Evolutionary conservation across 1,140 invertebrate species (phyloP).

Genomic region (Anadara kagoshimensis): DNA sequence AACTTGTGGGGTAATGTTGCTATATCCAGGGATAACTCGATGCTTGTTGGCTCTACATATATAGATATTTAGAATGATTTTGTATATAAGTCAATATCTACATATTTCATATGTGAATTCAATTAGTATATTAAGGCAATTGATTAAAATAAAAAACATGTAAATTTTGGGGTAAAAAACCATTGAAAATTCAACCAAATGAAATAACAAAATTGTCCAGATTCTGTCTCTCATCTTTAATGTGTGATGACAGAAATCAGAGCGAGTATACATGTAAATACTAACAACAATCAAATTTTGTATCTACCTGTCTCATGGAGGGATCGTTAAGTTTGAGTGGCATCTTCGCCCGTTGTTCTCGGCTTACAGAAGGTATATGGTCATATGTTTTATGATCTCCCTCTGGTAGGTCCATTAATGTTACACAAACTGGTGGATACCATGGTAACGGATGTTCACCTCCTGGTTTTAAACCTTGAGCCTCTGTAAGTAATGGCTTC

Average conservation of each 20-base stretch:
- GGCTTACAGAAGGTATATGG: conserved; percentile 70
- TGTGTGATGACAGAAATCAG: neutral
- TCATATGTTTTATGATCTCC: conserved; percentile 65
- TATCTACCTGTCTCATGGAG: conserved; percentile 68
- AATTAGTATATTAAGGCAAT: too few relatives aligned
- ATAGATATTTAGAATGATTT: too few relatives aligned
- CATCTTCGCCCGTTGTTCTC: conserved; percentile 69
- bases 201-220: neutral
- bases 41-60: too few relatives aligned
- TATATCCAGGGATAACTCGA: too few relatives aligned
- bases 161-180: too few relatives aligned
- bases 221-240: neutral
- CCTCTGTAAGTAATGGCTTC: conserved; percentile 74
- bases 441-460: conserved; percentile 83
- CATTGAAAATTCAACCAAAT: too few relatives aligned
- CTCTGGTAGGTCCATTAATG: conserved; percentile 67
- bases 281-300: neutral
- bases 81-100: too few relatives aligned
- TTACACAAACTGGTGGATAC: conserved; percentile 83
- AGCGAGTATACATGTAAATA: too few relatives aligned
- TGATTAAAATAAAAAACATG: too few relatives aligned
- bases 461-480: conserved; percentile 78
- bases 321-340: conserved; percentile 70
- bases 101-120: too few relatives aligned
- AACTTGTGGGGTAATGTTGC: too few relatives aligned